These are phyloP conservation scores for Danio kyathit DNA, from an alignment of 2,797 vertebrate genomes.

Conservation along the genomic window DNA sequence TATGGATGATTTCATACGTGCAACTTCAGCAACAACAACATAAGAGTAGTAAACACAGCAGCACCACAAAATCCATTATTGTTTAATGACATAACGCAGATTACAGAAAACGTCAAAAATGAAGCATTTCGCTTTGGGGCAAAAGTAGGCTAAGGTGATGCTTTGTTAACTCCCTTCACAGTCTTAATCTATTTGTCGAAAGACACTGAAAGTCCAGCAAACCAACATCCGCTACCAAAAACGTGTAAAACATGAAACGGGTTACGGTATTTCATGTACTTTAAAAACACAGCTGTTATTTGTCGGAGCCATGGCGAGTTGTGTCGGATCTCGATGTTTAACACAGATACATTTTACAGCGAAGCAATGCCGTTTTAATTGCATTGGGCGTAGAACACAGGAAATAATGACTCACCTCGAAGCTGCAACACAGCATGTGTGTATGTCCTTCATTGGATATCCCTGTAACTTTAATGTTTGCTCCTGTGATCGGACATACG, in stretches of 20 bases:
- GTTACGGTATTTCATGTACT: not conserved
- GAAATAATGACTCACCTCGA: conserved; percentile 31
- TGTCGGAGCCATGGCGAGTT: not conserved
- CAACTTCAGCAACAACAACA: not conserved
- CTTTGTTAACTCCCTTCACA: not conserved
- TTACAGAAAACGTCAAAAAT: not conserved
- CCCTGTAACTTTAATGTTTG: not conserved
- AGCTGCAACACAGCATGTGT: not conserved
- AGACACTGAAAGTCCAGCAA: not conserved
- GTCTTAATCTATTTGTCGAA: not conserved
- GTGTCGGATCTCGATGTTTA: conserved; percentile 12
- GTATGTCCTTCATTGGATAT: not conserved
- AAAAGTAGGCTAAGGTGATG: not conserved
- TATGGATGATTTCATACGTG: not conserved
- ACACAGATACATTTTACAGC: not conserved
- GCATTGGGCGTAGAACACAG: not conserved
- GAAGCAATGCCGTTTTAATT: not conserved
- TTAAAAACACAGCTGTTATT: not conserved
- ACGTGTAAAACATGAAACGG: not conserved
- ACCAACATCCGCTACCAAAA: conserved; percentile 24
- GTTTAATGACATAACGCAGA: not conserved
- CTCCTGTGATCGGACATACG: conserved; percentile 26
- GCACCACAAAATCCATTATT: not conserved
- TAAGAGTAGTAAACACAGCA: not conserved
- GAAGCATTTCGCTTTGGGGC: not conserved